Percentiles rank a stretch among this genome's conserved stretches.
These are phyloP conservation scores for Cyclopterus lumpus DNA, from an alignment of 2,797 vertebrate genomes.

Conservation along the genomic window DNA sequence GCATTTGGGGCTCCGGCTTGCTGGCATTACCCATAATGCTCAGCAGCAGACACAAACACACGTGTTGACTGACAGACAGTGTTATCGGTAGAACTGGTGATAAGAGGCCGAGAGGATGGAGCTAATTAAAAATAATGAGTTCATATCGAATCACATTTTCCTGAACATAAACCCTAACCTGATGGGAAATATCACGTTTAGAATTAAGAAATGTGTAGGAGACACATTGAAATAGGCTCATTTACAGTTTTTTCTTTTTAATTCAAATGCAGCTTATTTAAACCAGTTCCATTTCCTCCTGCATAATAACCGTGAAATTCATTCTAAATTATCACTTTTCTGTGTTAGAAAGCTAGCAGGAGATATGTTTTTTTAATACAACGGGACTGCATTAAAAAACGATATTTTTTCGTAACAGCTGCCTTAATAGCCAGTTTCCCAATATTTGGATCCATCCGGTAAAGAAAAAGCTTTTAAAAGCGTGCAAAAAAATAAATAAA, in stretches of 20 bases:
- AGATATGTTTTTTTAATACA: constrained; percentile 12
- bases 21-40: constrained; percentile 40
- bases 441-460: not conserved
- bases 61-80: constrained; percentile 58
- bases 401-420: not conserved
- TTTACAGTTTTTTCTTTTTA: constrained; percentile 38
- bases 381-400: not conserved
- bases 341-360: constrained; percentile 12
- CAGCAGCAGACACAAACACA: constrained; percentile 41
- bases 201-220: constrained; percentile 20
- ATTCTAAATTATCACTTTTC: constrained; percentile 21
- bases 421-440: constrained; percentile 4
- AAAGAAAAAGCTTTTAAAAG: not conserved
- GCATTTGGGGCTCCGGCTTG: constrained; percentile 14
- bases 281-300: constrained; percentile 27
- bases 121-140: constrained; percentile 71
- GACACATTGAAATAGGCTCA: constrained; percentile 17
- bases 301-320: constrained; percentile 22
- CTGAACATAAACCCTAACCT: constrained; percentile 30
- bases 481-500: not conserved
- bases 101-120: constrained; percentile 42
- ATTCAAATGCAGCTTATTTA: constrained; percentile 7
- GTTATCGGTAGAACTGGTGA: constrained; percentile 44
- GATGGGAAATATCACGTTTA: constrained; percentile 36
- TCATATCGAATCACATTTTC: constrained; percentile 50